Conservation (phyloP, 2,797 vertebrate genomes). For the Somateria mollissima region DNA sequence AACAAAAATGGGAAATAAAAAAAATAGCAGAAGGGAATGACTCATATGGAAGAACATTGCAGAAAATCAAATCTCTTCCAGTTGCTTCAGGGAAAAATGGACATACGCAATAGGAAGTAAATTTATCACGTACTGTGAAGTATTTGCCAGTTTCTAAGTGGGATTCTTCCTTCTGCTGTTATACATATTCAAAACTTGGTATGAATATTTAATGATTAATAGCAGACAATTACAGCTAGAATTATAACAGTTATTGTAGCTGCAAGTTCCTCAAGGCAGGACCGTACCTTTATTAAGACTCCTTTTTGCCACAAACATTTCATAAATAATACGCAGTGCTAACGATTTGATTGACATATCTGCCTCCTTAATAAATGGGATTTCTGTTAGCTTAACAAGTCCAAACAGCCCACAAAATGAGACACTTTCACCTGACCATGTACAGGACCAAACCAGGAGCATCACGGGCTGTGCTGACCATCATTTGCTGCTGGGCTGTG, state of each 20-base stretch:
- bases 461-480: neutral
- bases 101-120: neutral
- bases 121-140: neutral
- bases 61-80: neutral
- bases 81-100: neutral
- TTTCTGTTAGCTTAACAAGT: neutral
- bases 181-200: neutral
- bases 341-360: neutral
- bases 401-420: neutral
- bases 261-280: neutral
- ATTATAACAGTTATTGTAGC: neutral
- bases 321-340: neutral
- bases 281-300: neutral
- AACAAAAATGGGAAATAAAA: neutral
- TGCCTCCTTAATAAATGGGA: neutral
- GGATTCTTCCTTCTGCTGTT: neutral
- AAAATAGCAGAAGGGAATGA: neutral
- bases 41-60: neutral
- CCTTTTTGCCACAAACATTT: neutral
- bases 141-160: neutral
- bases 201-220: neutral
- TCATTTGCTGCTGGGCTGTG: neutral
- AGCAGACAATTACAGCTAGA: neutral
- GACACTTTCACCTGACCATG: accelerated
- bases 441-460: accelerated